Conservation (phyloP, 1,140 invertebrate species). For the Calosoma granatense region DNA sequence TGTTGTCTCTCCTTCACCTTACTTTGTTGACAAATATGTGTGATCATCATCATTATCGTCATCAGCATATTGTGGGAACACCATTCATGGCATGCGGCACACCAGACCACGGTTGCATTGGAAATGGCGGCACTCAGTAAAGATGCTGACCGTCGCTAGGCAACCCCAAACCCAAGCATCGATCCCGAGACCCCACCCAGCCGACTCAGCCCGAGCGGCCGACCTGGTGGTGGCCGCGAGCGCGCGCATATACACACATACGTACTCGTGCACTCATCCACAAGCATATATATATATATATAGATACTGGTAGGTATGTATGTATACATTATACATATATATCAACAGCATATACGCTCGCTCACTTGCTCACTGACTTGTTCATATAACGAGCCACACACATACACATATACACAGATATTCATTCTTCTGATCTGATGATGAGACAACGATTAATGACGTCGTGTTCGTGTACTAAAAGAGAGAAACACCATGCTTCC, state of each 20-base stretch:
- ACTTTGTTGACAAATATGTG: no score
- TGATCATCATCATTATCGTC: no score
- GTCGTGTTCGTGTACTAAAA: no score
- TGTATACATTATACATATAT: constrained; percentile 1
- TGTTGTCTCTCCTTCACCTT: no score
- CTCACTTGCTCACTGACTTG: no score
- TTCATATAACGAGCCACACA: no score
- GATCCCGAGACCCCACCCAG: constrained; percentile 24
- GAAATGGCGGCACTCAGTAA: not conserved
- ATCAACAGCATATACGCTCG: no score
- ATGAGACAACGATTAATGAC: not conserved
- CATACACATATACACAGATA: no score
- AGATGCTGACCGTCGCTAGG: constrained; percentile 24
- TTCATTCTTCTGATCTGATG: no score
- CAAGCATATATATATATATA: not conserved
- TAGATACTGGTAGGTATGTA: not conserved
- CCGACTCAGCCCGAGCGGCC: constrained; percentile 12
- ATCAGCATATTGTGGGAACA: no score
- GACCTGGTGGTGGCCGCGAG: constrained; percentile 6
- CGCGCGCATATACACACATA: not conserved
- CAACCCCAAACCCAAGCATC: constrained; percentile 27
- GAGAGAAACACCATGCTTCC: not conserved
- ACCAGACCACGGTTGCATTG: not conserved
- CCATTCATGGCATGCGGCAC: no score
- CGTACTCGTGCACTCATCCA: not conserved